Evolutionary conservation across 2,797 vertebrate species (phyloP), one percentile per base, ranked within the genome.

Genomic region (Hipposideros larvatus): DNA sequence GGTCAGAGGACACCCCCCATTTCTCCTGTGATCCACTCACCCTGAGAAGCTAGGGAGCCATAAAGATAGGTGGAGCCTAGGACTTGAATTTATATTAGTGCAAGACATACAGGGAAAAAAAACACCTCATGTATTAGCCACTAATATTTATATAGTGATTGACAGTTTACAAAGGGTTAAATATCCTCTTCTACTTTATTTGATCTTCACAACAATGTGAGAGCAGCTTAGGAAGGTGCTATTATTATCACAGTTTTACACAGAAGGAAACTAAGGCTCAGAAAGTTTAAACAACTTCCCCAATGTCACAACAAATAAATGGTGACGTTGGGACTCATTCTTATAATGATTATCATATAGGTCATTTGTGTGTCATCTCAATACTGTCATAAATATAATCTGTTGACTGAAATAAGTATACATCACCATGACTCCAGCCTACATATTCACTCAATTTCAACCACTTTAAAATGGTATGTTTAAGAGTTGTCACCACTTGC

Each of bases 241-340:
- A 77, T 77, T 63, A 87, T 55, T 82, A 93, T 34, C 21, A 14
- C 26, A 90, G 7, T 70, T 96, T 96, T 78, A 96, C 37, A 96
- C 21, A 91, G 14, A 92, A 88, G 34, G 61, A 84, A 96, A 95
- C 22, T 31, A 77, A 78, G 79, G 31, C 55, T 95, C 91, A 93
- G 21, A 78, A 74, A 94, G 82, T 86, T 94, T 73, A 92, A 82
- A 94, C n/a, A 24, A 83, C 28, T 91, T 83, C 41, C 22, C 51
- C 31, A 91, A 86, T 19, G 79, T 80, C 53, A 61, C n/a, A 73
- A 86, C 18, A 87, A 94, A 80, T 75, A 82, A 77, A 55, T 26
- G 7, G 10, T 51, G 8, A 71, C 46, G 28, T 21, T 28, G 15
- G 28, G 68, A 87, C 55, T 91, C 93, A 80, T 31, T n/a, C 24